Conservation (phyloP, 1,140 invertebrate species). For the Leptestheria dahalacensis region DNA sequence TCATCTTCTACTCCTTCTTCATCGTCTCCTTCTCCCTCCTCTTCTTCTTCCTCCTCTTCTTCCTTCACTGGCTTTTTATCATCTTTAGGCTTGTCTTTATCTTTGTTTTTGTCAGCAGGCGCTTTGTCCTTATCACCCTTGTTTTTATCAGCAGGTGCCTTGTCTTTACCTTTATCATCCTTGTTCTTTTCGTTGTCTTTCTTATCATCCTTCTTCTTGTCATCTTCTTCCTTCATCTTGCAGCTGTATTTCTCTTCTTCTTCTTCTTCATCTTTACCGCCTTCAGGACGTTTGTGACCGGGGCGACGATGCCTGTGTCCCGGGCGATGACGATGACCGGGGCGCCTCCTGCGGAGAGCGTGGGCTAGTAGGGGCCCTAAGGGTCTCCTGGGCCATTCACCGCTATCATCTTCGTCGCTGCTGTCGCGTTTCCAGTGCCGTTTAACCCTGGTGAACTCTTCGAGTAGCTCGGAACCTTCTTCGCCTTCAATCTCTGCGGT, state of each 20-base stretch:
- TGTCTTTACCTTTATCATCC: background rate
- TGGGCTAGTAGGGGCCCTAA: too few relatives aligned
- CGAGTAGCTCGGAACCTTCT: too few relatives aligned
- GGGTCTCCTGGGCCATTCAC: too few relatives aligned
- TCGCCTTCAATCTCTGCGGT: too few relatives aligned
- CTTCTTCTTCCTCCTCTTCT: background rate
- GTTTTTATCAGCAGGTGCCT: background rate
- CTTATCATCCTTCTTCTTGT: background rate
- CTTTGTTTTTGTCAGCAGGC: background rate
- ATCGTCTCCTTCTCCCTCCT: background rate
- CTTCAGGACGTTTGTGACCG: too few relatives aligned
- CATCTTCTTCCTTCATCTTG: background rate
- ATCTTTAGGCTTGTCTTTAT: background rate
- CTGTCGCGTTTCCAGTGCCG: too few relatives aligned
- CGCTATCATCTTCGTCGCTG: too few relatives aligned
- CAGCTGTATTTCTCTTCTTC: background rate
- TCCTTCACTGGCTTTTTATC: background rate
- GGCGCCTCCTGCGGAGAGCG: too few relatives aligned
- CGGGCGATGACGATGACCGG: too few relatives aligned
- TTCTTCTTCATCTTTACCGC: background rate
- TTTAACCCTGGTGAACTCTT: too few relatives aligned
- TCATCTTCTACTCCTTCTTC: background rate
- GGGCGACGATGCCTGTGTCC: too few relatives aligned
- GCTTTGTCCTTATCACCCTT: background rate
- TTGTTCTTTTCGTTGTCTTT: background rate